These are phyloP conservation scores for Athene cunicularia DNA, from an alignment of 2,113 vertebrate genomes.

Conservation along the genomic window DNA sequence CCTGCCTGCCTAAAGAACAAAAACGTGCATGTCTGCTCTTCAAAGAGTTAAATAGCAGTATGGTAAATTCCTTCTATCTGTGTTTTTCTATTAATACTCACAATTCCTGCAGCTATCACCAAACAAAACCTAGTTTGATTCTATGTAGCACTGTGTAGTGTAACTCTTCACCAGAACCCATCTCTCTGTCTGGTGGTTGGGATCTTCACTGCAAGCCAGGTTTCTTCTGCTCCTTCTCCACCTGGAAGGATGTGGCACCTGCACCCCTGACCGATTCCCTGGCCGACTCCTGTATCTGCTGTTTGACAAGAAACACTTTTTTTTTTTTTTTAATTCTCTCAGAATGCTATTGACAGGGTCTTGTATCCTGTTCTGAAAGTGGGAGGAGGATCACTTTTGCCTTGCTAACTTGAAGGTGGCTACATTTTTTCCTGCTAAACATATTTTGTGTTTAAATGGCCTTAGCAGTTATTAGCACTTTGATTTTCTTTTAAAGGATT, in stretches of 20 bases:
- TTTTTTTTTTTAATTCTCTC: accelerated
- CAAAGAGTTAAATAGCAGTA: neutral
- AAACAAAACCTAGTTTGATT: neutral
- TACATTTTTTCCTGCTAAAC: neutral
- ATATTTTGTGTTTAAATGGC: accelerated
- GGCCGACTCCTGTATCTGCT: neutral
- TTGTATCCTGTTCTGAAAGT: too few species aligned
- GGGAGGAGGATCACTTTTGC: neutral
- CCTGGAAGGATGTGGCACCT: neutral
- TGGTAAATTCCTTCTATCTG: neutral
- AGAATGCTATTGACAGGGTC: neutral
- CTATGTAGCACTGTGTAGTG: accelerated
- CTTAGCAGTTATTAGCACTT: neutral
- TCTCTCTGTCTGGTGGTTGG: too few species aligned
- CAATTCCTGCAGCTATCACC: too few species aligned
- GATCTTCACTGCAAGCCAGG: too few species aligned
- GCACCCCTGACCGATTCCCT: neutral
- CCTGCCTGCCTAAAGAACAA: neutral
- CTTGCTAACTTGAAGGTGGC: too few species aligned
- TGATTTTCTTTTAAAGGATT: too few species aligned
- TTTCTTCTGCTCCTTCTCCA: neutral
- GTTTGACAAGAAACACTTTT: neutral
- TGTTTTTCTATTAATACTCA: accelerated
- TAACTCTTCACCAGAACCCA: too few species aligned
- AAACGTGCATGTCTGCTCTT: neutral